Conservation (phyloP, 2,888 invertebrate species). For the Leistus spinibarbis region DNA sequence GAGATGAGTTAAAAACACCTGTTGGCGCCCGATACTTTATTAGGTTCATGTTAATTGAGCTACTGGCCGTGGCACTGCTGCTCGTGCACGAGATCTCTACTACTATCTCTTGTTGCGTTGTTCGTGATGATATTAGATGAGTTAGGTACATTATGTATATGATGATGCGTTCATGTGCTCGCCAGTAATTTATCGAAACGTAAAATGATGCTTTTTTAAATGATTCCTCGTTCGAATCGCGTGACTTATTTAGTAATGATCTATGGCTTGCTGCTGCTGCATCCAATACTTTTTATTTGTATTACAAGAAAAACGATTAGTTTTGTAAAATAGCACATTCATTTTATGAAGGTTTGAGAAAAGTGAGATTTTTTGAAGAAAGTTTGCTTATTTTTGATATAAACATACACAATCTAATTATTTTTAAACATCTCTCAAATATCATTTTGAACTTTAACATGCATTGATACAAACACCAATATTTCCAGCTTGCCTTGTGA, state of each 20-base stretch:
- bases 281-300: no score
- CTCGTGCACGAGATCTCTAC: neutral
- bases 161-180: constrained; percentile 30
- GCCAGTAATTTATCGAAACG: constrained; percentile 18
- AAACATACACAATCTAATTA: no score
- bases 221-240: constrained; percentile 9
- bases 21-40: constrained; percentile 50
- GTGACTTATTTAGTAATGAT: neutral
- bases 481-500: no score
- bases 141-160: neutral
- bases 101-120: neutral
- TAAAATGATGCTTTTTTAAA: constrained; percentile 32
- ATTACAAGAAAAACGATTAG: neutral
- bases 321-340: neutral
- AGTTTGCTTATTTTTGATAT: no score
- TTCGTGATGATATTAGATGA: neutral
- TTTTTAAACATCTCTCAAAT: no score
- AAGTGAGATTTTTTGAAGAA: no score
- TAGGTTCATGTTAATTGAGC: constrained; percentile 51
- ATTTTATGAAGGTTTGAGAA: no score
- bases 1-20: constrained; percentile 43
- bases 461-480: no score
- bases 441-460: no score
- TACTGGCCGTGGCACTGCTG: constrained; percentile 39
- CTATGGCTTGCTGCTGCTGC: neutral